phyloP scores from a whole-genome alignment of 2,113 vertebrate species.

The Bettongia penicillata region DNA sequence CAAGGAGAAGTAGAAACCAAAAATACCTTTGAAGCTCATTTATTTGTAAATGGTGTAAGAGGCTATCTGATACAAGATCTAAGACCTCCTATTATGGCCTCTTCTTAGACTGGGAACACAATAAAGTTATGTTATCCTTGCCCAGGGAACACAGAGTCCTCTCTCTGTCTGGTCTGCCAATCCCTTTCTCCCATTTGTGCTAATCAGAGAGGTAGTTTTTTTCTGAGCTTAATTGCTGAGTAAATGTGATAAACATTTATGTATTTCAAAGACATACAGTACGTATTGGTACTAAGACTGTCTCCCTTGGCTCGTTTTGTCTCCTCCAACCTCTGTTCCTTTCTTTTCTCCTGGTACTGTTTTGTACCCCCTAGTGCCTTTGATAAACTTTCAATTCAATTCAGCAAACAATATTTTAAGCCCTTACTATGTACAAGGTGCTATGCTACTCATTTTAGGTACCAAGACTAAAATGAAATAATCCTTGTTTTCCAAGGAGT shows the following conservation, averaged over 20 bases:
- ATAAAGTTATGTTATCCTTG: not conserved
- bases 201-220: slow-evolving; percentile 6
- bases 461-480: not conserved
- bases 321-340: not conserved
- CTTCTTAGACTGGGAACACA: too few relatives aligned
- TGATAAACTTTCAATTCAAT: not conserved
- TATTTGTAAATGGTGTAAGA: not conserved
- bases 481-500: not conserved
- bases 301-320: not conserved
- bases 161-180: not conserved
- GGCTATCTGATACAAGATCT: too few relatives aligned
- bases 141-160: not conserved
- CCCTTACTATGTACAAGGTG: not conserved
- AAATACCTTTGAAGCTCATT: not conserved
- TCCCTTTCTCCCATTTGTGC: not conserved
- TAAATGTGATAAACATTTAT: not conserved
- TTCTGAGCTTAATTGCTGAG: not conserved
- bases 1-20: not conserved
- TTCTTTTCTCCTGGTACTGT: not conserved
- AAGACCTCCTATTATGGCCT: too few relatives aligned
- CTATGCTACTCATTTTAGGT: not conserved
- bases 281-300: not conserved
- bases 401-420: not conserved
- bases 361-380: not conserved
- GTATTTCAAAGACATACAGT: not conserved